Base-by-base conservation (phyloP, 2,797 vertebrate species). In the Bovichtus variegatus region DNA sequence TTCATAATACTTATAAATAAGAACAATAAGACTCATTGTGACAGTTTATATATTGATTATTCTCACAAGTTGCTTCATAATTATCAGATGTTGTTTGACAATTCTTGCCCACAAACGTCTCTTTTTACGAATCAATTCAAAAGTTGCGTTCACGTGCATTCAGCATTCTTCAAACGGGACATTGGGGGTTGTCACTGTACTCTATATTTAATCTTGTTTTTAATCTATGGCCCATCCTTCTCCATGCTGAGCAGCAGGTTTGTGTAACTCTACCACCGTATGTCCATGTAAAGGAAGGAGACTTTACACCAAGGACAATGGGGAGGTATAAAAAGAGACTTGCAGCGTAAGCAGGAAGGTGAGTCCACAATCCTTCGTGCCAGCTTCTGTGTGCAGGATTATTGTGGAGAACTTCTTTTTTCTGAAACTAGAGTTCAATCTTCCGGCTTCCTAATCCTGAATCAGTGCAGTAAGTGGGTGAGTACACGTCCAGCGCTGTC, bases 221-320 rank as follows among this genome's bases (percentile, higher is more conserved):
- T 82, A 73, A 86, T 84, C 69, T 69, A 49, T 59, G 63, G 75
- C 71, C 72, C 69, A 36, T 72, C 47, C 71, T 81, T 34, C 70
- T 61, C 74, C 36, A n/a, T 3, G 54, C 66, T 18, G 62, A 74
- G 67, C 65, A 63, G 58, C 85, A 81, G 77, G 79, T 80, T 66
- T 19, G 12, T 71, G 81, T 75, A 82, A 83, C 75, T 68, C 65
- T 44, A 83, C 71, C 74, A 0, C 59, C 29, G 8, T 83, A 65
- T 76, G 85, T 0, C 88, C 87, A 79, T 82, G 75, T 83, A 87
- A 67, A 91, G 82, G 9, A 74, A 29, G 51, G 27, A 54, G 76
- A 68, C 41, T 66, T 62, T 44, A 54, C 74, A 62, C 38, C 73
- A 85, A 87, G 84, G 89, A 83, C 92, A 76, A 75, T 61, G 76